phyloP scores from a whole-genome alignment of 2,888 invertebrate genomes.

The Acrocyrtus sp. region DNA sequence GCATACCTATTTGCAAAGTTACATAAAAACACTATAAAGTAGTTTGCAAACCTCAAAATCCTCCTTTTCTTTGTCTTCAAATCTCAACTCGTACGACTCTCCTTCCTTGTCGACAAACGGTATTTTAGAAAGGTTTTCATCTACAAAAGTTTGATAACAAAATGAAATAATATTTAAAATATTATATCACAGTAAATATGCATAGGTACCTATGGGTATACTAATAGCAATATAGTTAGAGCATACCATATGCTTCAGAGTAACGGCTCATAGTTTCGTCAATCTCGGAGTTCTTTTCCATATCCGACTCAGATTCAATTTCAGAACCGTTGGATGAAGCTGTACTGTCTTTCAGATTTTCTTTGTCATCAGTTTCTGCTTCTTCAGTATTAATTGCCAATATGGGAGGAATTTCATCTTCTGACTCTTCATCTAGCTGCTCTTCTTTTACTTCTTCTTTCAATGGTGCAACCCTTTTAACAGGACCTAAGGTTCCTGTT shows the following conservation, averaged over 20 bases:
- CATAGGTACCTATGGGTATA: too few relatives aligned
- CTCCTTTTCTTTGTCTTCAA: conserved; percentile 14
- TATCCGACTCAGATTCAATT: conserved; percentile 29
- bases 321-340: conserved; percentile 31
- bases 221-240: too few relatives aligned
- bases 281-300: conserved; percentile 31
- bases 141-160: conserved; percentile 4
- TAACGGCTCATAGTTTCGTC: conserved; percentile 32
- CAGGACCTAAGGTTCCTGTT: conserved; percentile 3
- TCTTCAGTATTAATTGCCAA: conserved; percentile 28
- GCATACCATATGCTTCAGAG: conserved; percentile 12
- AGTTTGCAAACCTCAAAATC: conserved; percentile 3
- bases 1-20: too few relatives aligned
- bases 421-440: conserved; percentile 28
- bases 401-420: conserved; percentile 26
- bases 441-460: conserved; percentile 22
- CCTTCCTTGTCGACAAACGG: conserved; percentile 28
- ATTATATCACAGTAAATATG: too few relatives aligned
- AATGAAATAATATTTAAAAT: neutral
- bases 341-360: conserved; percentile 37
- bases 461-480: conserved; percentile 15
- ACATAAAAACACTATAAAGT: neutral
- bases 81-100: conserved; percentile 26
- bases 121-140: conserved; percentile 14
- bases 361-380: conserved; percentile 46